phyloP scores from a whole-genome alignment of 2,797 vertebrate genomes.

The Sebastes iracundus region DNA sequence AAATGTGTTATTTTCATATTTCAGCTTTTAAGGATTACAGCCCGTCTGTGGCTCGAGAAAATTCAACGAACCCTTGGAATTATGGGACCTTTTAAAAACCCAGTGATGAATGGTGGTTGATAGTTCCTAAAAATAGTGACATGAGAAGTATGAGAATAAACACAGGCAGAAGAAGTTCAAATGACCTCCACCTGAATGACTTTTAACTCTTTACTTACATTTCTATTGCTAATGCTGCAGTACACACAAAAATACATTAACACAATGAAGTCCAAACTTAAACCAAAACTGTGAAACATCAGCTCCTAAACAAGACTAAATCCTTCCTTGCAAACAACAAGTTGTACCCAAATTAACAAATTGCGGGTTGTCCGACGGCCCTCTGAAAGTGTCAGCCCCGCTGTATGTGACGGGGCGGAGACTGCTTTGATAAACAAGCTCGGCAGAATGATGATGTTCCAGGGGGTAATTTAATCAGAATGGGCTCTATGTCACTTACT shows the following conservation, averaged over 20 bases:
- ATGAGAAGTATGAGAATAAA: not conserved
- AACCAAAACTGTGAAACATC: not conserved
- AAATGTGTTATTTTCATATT: constrained; percentile 41
- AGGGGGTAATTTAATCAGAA: constrained; percentile 81
- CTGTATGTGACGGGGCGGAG: constrained; percentile 45
- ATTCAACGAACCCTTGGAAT: constrained; percentile 5
- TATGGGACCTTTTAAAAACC: not conserved
- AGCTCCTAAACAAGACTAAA: not conserved
- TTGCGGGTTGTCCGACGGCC: constrained; percentile 33
- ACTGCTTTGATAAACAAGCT: constrained; percentile 64
- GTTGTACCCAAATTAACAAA: constrained; percentile 59
- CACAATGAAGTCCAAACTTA: not conserved
- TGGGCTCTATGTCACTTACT: constrained; percentile 81
- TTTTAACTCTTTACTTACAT: not conserved
- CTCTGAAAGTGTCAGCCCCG: constrained; percentile 23
- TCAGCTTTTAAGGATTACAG: constrained; percentile 26
- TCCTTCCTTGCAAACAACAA: not conserved
- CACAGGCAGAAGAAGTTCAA: not conserved
- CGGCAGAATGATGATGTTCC: constrained; percentile 73
- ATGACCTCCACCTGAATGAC: not conserved
- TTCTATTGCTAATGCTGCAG: not conserved
- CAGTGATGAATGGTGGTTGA: not conserved
- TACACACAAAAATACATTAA: not conserved
- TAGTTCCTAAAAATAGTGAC: not conserved
- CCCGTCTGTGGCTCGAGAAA: not conserved